Evolutionary conservation across 1,140 invertebrate genomes (phyloP).

Genomic region (Drosophila baimaii): DNA sequence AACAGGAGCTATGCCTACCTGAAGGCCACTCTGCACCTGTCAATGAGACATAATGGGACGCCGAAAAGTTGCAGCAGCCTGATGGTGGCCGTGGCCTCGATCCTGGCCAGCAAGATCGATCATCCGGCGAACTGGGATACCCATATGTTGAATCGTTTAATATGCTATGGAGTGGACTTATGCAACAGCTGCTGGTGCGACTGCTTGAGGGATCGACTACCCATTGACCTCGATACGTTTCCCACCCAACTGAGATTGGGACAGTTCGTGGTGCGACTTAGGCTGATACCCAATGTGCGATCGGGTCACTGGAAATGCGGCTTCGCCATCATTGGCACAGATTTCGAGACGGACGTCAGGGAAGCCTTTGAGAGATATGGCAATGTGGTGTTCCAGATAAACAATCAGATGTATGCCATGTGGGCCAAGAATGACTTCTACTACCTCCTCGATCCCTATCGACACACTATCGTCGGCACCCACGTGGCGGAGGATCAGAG

Average conservation of each 20-base stretch:
- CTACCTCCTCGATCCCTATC: slow-evolving; percentile 78
- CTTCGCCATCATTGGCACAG: slow-evolving; percentile 23
- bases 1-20: slow-evolving; percentile 74
- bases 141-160: slow-evolving; percentile 61
- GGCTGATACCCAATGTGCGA: slow-evolving; percentile 37
- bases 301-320: slow-evolving; percentile 48
- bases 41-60: slow-evolving; percentile 28
- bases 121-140: slow-evolving; percentile 74
- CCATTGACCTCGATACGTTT: slow-evolving; percentile 58
- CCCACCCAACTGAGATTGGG: slow-evolving; percentile 66
- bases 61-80: slow-evolving; percentile 63
- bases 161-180: slow-evolving; percentile 74
- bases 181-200: slow-evolving; percentile 54
- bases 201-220: slow-evolving; percentile 16
- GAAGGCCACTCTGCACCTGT: slow-evolving; percentile 60
- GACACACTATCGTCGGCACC: slow-evolving; percentile 57
- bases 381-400: slow-evolving; percentile 72
- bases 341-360: slow-evolving; percentile 49
- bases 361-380: slow-evolving; percentile 30
- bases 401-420: slow-evolving; percentile 69
- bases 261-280: slow-evolving; percentile 58
- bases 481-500: slow-evolving; percentile 9
- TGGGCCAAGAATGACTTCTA: slow-evolving; percentile 69
- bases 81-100: slow-evolving; percentile 57
- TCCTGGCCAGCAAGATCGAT: slow-evolving; percentile 75